Conservation (phyloP, 1,140 invertebrate genomes). For the Penaeus japonicus region DNA sequence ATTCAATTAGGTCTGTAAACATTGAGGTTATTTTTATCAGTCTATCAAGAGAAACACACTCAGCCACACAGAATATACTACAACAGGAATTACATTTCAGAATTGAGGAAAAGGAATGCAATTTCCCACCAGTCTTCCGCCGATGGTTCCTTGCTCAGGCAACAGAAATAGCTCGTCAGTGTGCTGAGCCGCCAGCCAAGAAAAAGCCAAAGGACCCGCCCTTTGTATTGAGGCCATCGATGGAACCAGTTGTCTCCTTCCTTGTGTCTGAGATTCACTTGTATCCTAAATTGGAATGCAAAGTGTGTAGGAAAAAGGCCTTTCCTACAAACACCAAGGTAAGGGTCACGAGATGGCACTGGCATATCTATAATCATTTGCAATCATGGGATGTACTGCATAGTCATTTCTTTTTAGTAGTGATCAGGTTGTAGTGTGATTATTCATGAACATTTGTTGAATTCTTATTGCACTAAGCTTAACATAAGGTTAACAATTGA, state of each 20-base stretch:
- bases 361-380: too few species aligned
- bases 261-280: slow-evolving; percentile 68
- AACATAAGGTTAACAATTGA: too few species aligned
- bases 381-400: too few species aligned
- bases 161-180: slow-evolving; percentile 74
- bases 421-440: too few species aligned
- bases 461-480: too few species aligned
- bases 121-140: slow-evolving; percentile 73
- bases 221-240: slow-evolving; percentile 72
- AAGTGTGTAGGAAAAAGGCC: slow-evolving; percentile 69
- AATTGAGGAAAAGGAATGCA: slow-evolving; percentile 70
- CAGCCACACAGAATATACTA: too few species aligned
- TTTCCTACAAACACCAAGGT: slow-evolving; percentile 71
- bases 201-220: slow-evolving; percentile 67
- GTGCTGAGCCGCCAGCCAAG: slow-evolving; percentile 75
- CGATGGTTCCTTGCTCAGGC: slow-evolving; percentile 74
- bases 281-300: slow-evolving; percentile 72
- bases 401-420: too few species aligned
- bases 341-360: slow-evolving; percentile 9
- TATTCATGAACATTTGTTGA: too few species aligned
- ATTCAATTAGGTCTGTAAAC: too few species aligned
- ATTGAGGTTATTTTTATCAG: too few species aligned
- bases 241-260: slow-evolving; percentile 72
- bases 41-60: too few species aligned
- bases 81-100: slow-evolving; percentile 22